A percentile compares a stretch with the other conserved stretches of the same genome.
These are phyloP conservation scores for Eptatretus atami DNA, from an alignment of 2,797 vertebrate species.

Conservation along the genomic window DNA sequence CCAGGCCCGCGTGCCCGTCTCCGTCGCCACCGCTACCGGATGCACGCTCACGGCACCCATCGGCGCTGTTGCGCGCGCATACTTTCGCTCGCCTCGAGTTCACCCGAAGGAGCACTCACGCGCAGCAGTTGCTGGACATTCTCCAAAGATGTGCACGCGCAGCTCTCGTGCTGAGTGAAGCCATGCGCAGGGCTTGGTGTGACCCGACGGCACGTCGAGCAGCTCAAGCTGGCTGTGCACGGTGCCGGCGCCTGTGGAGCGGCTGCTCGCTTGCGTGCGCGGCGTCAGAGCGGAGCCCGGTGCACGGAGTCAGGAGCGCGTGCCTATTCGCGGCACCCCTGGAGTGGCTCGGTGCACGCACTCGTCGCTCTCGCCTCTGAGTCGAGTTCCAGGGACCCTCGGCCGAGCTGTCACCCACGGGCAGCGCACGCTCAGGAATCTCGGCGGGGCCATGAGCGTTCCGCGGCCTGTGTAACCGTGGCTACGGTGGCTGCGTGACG, in stretches of 20 bases:
- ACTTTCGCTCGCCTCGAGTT: conserved; percentile 18
- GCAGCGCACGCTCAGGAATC: conserved; percentile 87
- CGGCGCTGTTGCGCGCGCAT: conserved; percentile 47
- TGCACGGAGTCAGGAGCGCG: conserved; percentile 50
- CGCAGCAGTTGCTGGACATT: conserved; percentile 68
- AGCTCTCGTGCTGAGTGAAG: conserved; percentile 63
- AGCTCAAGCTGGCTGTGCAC: conserved; percentile 75
- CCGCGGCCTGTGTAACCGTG: conserved; percentile 84
- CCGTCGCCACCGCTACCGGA: conserved; percentile 81
- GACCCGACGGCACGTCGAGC: conserved; percentile 76
- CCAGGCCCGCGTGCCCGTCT: conserved; percentile 35
- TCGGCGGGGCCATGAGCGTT: conserved; percentile 93
- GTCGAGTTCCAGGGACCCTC: conserved; percentile 70
- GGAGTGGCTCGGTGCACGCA: conserved; percentile 54
- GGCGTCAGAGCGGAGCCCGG: conserved; percentile 71
- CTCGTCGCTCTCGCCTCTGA: conserved; percentile 85
- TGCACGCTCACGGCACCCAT: conserved; percentile 78
- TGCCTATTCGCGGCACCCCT: conserved; percentile 58
- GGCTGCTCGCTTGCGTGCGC: conserved; percentile 59
- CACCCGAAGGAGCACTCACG: conserved; percentile 46
- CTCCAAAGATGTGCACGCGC: conserved; percentile 68
- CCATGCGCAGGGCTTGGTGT: conserved; percentile 51
- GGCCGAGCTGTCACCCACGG: conserved; percentile 43
- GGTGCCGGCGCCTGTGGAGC: conserved; percentile 82
- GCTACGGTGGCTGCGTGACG: conserved; percentile 93